A percentile compares a stretch with the other conserved stretches of the same genome.
Conservation (phyloP, 2,888 invertebrate species). For the Synergus japonicus region DNA sequence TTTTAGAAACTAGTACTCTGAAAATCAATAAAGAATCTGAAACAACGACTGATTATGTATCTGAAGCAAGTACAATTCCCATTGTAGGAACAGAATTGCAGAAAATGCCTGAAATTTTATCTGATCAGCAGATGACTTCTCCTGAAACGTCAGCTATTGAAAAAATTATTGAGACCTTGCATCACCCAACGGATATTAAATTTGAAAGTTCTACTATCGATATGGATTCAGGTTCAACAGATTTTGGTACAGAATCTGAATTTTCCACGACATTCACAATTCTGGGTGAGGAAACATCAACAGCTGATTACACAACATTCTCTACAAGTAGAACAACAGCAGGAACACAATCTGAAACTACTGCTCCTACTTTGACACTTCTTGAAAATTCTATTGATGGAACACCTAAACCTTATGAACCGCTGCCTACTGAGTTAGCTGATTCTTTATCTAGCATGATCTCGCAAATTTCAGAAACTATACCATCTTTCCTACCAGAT, state of each 20-base stretch:
- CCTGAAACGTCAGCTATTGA: slow-evolving; percentile 54
- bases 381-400: slow-evolving; percentile 40
- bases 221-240: not conserved
- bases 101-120: slow-evolving; percentile 45
- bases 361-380: slow-evolving; percentile 42
- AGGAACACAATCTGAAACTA: slow-evolving; percentile 44
- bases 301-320: slow-evolving; percentile 20
- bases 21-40: slow-evolving; percentile 15
- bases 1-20: not conserved
- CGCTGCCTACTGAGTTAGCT: slow-evolving; percentile 64
- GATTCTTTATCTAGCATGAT: slow-evolving; percentile 70
- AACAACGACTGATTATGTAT: slow-evolving; percentile 43
- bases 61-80: slow-evolving; percentile 42
- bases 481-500: slow-evolving; percentile 59
- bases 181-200: slow-evolving; percentile 52
- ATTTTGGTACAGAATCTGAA: not conserved
- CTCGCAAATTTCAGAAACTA: slow-evolving; percentile 66
- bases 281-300: slow-evolving; percentile 42
- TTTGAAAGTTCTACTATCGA: slow-evolving; percentile 42
- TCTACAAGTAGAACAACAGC: not conserved
- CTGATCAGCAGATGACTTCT: slow-evolving; percentile 41
- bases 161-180: slow-evolving; percentile 55
- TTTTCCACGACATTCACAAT: slow-evolving; percentile 21
- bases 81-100: slow-evolving; percentile 42
- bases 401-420: slow-evolving; percentile 52